Conservation (phyloP, 2,888 invertebrate genomes). For the Nemoura dubitans region DNA sequence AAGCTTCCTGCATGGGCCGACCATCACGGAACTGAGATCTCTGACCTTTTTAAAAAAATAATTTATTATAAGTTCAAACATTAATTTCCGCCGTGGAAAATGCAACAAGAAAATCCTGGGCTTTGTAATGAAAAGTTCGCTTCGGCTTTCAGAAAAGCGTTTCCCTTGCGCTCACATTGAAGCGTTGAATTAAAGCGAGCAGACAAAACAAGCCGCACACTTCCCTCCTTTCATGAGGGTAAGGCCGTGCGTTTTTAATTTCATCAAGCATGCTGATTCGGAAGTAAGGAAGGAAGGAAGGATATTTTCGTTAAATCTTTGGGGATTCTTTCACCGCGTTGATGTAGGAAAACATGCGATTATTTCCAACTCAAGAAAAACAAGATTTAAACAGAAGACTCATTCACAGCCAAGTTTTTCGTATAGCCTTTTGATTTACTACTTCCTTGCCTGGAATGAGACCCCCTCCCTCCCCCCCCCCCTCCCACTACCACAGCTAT, state of each 20-base stretch:
- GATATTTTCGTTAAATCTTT: neutral
- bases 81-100: neutral
- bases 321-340: neutral
- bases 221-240: neutral
- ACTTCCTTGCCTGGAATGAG: neutral
- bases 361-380: neutral
- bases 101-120: neutral
- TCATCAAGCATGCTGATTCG: neutral
- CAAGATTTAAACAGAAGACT: neutral
- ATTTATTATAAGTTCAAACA: slow-evolving; percentile 9
- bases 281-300: neutral
- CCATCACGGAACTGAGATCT: neutral
- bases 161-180: neutral
- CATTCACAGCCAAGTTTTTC: slow-evolving; percentile 7
- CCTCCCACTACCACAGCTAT: neutral
- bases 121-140: slow-evolving; percentile 12
- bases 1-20: neutral
- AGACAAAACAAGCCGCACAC: neutral
- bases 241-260: neutral
- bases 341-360: neutral
- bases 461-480: neutral
- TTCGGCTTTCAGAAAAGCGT: neutral
- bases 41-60: neutral
- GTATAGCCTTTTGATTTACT: neutral
- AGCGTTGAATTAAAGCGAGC: neutral